These are phyloP conservation scores for Drosophila yooni DNA, from an alignment of 2,888 invertebrate genomes.

Conservation along the genomic window DNA sequence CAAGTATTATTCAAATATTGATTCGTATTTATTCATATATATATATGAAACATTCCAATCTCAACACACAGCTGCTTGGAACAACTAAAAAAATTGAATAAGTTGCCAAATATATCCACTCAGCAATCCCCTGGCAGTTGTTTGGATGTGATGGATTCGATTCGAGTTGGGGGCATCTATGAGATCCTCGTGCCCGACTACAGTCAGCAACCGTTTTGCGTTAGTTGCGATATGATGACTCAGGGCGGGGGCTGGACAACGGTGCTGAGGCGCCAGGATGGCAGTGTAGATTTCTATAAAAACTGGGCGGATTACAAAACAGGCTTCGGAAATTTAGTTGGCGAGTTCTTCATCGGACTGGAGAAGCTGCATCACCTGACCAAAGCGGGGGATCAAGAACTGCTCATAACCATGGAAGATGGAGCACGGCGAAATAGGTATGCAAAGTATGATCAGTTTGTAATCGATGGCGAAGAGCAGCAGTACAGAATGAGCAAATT, in stretches of 20 bases:
- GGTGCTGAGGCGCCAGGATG: conserved; percentile 7
- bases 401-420: neutral
- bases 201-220: neutral
- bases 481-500: neutral
- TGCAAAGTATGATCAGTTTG: neutral
- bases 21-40: no score
- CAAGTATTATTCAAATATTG: no score
- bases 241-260: neutral
- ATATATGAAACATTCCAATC: no score
- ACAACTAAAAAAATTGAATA: no score
- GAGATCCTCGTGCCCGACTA: no score
- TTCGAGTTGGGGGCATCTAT: no score
- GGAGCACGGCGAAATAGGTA: rapidly evolving
- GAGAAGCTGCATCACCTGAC: conserved; percentile 48
- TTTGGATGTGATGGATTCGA: no score
- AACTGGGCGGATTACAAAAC: conserved; percentile 40
- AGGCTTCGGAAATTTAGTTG: conserved; percentile 44
- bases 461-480: neutral
- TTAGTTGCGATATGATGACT: neutral
- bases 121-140: no score
- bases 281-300: conserved; percentile 42
- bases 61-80: no score
- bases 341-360: conserved; percentile 52
- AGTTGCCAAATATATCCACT: no score
- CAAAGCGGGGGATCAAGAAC: neutral